These are phyloP conservation scores for Pelvicachromis taeniatus DNA, from an alignment of 2,113 vertebrate species.

Conservation along the genomic window DNA sequence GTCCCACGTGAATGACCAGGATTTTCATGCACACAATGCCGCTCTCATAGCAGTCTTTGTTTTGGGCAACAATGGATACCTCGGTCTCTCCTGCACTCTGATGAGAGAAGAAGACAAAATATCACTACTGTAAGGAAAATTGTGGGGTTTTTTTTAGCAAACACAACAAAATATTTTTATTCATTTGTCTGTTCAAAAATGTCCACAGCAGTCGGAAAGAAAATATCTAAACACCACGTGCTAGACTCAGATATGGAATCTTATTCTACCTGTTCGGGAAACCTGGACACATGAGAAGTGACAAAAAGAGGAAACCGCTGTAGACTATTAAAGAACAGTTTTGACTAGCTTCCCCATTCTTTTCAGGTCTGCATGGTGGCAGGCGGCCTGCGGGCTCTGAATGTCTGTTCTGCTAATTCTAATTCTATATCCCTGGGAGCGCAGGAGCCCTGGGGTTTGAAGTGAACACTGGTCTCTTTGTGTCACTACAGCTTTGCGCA, in stretches of 20 bases:
- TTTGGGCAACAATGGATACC: conserved; percentile 89
- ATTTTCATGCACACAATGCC: conserved; percentile 96
- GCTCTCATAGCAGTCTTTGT: conserved; percentile 97
- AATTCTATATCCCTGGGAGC: conserved; percentile 77
- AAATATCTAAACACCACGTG: neutral
- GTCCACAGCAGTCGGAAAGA: neutral
- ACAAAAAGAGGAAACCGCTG: conserved; percentile 23
- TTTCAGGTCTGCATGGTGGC: conserved; percentile 9
- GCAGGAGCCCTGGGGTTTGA: conserved; percentile 61
- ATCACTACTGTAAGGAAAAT: neutral
- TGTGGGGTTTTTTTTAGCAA: neutral
- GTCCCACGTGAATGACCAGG: conserved; percentile 88
- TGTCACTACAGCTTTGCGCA: conserved; percentile 47
- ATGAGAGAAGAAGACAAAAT: conserved; percentile 28
- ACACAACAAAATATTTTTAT: neutral
- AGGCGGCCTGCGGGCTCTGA: conserved; percentile 28
- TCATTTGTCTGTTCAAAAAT: neutral
- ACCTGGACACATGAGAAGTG: neutral
- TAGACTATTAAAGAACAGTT: conserved; percentile 9
- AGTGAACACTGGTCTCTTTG: conserved; percentile 67
- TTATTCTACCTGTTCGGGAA: neutral
- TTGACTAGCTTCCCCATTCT: conserved; percentile 27
- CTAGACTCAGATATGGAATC: neutral
- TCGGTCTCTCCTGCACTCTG: conserved; percentile 86
- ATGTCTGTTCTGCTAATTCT: conserved; percentile 66